Conservation (phyloP, 2,888 invertebrate genomes). For the Disparrhopalites patrizii region DNA sequence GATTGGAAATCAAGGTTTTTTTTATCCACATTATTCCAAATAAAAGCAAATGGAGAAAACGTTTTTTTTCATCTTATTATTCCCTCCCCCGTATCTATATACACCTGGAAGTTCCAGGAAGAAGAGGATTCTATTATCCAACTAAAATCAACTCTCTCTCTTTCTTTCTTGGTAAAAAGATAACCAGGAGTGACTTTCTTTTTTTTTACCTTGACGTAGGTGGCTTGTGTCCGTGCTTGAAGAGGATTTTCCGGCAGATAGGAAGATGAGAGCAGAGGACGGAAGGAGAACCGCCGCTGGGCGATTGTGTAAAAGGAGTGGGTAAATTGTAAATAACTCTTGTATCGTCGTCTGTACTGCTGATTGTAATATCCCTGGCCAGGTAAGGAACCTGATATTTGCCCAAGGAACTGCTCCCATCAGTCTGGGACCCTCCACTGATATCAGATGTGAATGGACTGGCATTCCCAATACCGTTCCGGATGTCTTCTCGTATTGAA, state of each 20-base stretch:
- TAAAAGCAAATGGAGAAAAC: no score
- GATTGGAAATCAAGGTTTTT: no score
- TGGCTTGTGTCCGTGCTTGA: not conserved
- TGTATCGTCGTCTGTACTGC: not conserved
- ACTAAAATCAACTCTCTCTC: no score
- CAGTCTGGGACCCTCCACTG: not conserved
- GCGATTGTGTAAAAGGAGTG: no score
- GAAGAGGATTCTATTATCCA: no score
- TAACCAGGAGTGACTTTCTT: no score
- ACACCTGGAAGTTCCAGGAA: no score
- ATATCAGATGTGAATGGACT: not conserved
- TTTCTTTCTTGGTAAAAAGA: no score
- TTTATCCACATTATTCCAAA: no score
- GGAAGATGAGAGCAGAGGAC: conserved; percentile 12
- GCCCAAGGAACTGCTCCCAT: not conserved
- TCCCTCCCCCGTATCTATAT: no score
- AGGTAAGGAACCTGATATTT: not conserved
- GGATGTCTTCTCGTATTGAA: not conserved
- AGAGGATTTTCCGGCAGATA: not conserved
- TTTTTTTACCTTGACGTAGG: not conserved
- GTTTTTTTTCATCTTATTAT: no score
- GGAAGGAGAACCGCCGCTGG: not conserved
- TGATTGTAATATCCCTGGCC: not conserved
- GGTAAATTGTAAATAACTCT: conserved; percentile 6
- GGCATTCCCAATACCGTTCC: not conserved